phyloP scores from a whole-genome alignment of 2,113 vertebrate genomes.

The Nothoprocta pentlandii region DNA sequence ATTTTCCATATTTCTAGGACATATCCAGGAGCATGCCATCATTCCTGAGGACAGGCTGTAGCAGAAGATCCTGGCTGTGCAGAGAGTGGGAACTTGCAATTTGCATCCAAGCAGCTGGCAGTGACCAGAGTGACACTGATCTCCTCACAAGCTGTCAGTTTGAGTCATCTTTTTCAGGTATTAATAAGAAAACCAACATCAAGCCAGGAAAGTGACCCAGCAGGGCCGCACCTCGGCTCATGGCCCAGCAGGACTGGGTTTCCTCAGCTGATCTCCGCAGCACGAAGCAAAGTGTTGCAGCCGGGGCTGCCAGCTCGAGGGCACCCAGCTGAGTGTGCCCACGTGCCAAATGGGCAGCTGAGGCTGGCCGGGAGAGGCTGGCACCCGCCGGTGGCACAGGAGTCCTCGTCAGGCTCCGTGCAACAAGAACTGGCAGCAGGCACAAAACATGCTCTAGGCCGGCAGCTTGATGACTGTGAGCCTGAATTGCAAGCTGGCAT shows the following conservation, averaged over 20 bases:
- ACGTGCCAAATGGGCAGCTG: conserved; percentile 15
- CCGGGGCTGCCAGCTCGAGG: not conserved
- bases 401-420: accelerated
- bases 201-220: not conserved
- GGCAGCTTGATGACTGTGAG: not conserved
- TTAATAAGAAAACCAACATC: accelerated
- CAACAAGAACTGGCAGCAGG: not conserved
- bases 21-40: not conserved
- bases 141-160: not conserved
- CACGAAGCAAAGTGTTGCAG: not conserved
- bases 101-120: not conserved
- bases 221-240: not conserved
- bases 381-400: not conserved
- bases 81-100: not conserved
- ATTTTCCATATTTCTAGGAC: not conserved
- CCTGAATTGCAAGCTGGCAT: not conserved
- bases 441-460: not conserved
- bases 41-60: not conserved
- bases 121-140: accelerated
- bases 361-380: conserved; percentile 30
- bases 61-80: not conserved
- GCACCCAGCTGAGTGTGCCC: conserved; percentile 1
- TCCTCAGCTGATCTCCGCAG: not conserved
- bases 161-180: not conserved
- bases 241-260: not conserved